Base-by-base conservation (phyloP, 2,113 vertebrate genomes). In the Alouatta palliata region DNA sequence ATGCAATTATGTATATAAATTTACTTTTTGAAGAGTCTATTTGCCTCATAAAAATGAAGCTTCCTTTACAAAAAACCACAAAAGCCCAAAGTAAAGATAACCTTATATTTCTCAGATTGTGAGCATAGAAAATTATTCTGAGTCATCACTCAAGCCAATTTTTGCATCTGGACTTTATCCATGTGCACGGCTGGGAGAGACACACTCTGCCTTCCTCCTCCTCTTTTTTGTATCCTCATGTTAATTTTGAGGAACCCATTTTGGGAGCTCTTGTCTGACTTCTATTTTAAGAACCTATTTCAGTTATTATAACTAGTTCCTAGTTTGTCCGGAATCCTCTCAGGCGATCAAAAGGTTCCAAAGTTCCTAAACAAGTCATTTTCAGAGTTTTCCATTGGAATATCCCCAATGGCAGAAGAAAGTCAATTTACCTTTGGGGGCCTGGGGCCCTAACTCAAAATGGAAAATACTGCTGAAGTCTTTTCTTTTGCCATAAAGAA, bases 211-310 rank as follows among this genome's bases (percentile, higher is more conserved):
- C 61, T 47, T 75, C 4, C 47, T 32, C 25, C 32, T n/a, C 17
- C 32, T 47, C 54, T 56, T 61, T 30, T 92, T 17, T 47, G 11
- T 87, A 56, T 95, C 86, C 54, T 95, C 52, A 40, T 12, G 30
- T 81, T 87, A 84, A 87, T 87, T 97, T 71, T 90, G 61, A 95
- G 64, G 85, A 75, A 19, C 19, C 87, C 83, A 81, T 90, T 75
- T 83, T 82, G 68, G 97, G 87, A 93, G 32, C 56, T 92, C 80
- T 71, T 8, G 49, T 61, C 40, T 94, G 91, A 83, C 40, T 94
- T 94, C 96, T 96, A 95, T 96, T 95, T 97, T 96, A 95, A 97
- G 95, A 96, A 86, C 73, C 0, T 19, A 96, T 70, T 95, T 95
- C 56, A 97, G 93, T 45, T 71, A 87, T 92, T 97, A 87, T 93